Base-by-base conservation (phyloP, 2,888 invertebrate genomes). In the Frankliniella fusca region DNA sequence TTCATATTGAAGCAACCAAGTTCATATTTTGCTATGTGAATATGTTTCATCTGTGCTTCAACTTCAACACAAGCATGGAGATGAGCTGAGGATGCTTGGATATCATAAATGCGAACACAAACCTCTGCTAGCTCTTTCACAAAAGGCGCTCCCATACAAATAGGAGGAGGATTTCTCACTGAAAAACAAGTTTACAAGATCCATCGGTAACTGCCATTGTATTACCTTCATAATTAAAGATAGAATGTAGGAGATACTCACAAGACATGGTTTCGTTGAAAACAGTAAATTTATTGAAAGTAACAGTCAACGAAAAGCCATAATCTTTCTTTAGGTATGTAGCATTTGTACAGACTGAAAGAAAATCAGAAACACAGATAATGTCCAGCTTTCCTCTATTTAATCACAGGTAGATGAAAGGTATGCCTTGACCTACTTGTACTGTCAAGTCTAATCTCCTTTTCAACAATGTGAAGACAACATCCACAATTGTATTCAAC, bases 161-260 rank as follows among this genome's bases (percentile, higher is more conserved):
- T 50, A 38, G 85, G 84, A 8, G 85, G 85, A 38, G 85, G 85
- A 81, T 84, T 85, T n/a, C 83, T 81, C n/a, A 82, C 85, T 83
- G 84, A 18, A 61, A 61, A n/a, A 61, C 20, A 61, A 61, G 15
- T 20, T 81, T 3, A 2, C 38, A 38, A 38, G 38, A 82, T 61
- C 83, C 1, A 2, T 76, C n/a, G 0, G 10, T 76, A 76, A 76
- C n/a, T 15, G 0, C 15, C 2, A 20, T n/a, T 61, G 15, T 12
- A 7, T 61, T 15, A 3, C 70, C 27, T 5, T 3, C 3, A 8
- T 76, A 8, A 11, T 12, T 23, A 8, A 15, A 80, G 27, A 12
- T 82, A 38, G 27, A 76, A 38, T 38, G 38, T 38, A 5, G 5
- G 2, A 38, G 38, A 49, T 50, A 81, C 82, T 81, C 79, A 84